Conservation (phyloP, 2,113 vertebrate genomes). For the Albula goreensis region DNA sequence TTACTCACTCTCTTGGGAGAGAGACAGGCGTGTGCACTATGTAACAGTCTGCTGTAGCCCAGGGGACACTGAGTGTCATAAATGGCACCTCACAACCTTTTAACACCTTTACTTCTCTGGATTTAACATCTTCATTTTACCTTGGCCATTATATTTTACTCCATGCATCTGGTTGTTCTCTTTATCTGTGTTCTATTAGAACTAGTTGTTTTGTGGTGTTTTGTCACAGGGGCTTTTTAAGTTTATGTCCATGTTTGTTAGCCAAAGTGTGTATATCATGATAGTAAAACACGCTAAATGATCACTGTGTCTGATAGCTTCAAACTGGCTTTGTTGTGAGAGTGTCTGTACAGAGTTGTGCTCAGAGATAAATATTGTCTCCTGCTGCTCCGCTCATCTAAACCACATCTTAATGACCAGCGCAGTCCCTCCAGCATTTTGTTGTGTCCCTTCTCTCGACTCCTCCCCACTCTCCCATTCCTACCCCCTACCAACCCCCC, state of each 20-base stretch:
- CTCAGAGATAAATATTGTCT: neutral
- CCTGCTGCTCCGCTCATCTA: neutral
- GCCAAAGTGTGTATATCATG: too few species aligned
- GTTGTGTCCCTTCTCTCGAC: neutral
- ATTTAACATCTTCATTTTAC: neutral
- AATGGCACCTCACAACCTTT: neutral
- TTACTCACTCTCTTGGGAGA: neutral
- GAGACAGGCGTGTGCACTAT: neutral
- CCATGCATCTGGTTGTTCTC: neutral
- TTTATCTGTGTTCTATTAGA: neutral
- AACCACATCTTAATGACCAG: neutral
- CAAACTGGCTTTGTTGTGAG: too few species aligned
- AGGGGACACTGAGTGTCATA: neutral
- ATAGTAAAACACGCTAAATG: too few species aligned
- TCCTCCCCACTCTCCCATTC: too few species aligned
- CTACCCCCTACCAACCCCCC: too few species aligned
- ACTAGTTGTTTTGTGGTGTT: neutral
- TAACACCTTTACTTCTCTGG: neutral
- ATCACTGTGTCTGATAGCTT: too few species aligned
- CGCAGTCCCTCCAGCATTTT: neutral
- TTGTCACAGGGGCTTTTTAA: too few species aligned
- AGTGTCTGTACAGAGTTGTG: too few species aligned
- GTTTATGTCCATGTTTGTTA: too few species aligned
- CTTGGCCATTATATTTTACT: neutral
- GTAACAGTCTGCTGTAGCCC: neutral